Conservation (phyloP, 2,113 vertebrate species). For the Rana temporaria region DNA sequence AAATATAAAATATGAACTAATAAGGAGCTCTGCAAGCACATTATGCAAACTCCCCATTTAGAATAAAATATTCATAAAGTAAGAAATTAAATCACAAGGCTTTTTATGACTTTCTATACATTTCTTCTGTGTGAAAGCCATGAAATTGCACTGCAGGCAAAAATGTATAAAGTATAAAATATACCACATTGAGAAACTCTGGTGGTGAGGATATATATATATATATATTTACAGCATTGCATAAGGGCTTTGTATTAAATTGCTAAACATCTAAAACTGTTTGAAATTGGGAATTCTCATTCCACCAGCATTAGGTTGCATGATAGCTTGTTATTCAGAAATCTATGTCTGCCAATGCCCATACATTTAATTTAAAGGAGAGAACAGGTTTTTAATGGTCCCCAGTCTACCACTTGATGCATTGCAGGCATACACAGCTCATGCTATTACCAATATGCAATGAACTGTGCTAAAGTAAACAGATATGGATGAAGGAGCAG, state of each 20-base stretch:
- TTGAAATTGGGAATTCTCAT: neutral
- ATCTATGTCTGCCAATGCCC: neutral
- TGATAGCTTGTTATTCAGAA: constrained; percentile 4
- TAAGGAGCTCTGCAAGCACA: too few relatives aligned
- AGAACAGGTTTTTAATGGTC: neutral
- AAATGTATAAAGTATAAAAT: neutral
- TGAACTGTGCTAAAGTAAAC: neutral
- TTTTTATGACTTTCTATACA: too few relatives aligned
- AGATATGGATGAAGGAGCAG: neutral
- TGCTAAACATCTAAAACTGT: neutral
- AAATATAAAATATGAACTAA: too few relatives aligned
- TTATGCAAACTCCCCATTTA: neutral
- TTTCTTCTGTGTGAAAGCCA: neutral
- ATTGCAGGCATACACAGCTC: neutral
- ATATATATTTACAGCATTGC: neutral
- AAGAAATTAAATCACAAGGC: neutral
- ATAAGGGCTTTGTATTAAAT: neutral
- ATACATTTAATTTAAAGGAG: constrained; percentile 17
- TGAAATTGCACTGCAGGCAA: neutral
- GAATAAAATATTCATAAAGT: neutral
- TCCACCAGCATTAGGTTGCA: neutral
- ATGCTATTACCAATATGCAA: neutral
- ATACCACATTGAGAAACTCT: neutral
- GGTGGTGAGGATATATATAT: neutral
- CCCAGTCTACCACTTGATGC: constrained; percentile 1